phyloP scores from a whole-genome alignment of 2,113 vertebrate species.

The Ailurus styani region DNA sequence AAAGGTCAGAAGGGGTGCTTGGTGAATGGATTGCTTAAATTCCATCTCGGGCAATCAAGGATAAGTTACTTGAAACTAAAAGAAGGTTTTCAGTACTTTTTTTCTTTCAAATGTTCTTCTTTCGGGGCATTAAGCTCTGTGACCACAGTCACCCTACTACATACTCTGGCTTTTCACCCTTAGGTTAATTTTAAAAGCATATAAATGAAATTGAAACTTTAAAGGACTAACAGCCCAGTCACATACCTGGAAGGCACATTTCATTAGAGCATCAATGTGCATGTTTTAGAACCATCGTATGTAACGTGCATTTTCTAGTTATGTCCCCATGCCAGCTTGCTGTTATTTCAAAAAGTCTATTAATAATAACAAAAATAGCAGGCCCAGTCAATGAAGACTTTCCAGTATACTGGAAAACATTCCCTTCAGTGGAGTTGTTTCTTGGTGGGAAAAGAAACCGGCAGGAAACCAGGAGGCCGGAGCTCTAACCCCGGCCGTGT shows the following conservation, averaged over 20 bases:
- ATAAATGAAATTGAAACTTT: not conserved
- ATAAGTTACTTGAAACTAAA: not conserved
- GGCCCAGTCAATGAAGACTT: not conserved
- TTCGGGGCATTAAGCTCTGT: not conserved
- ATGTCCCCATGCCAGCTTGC: not conserved
- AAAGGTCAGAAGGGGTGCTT: constrained; percentile 45
- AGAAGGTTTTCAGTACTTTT: not conserved
- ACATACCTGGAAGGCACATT: not conserved
- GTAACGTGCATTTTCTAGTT: accelerated
- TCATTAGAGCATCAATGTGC: accelerated
- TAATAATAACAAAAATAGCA: not conserved
- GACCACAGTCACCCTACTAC: not conserved
- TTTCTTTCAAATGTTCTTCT: not conserved
- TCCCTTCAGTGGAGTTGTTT: not conserved
- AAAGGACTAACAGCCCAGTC: not conserved
- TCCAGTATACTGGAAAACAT: not conserved
- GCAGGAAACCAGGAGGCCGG: not conserved
- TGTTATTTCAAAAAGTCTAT: not conserved
- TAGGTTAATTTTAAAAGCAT: not conserved
- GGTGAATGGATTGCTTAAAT: constrained; percentile 15
- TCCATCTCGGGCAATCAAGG: constrained; percentile 29
- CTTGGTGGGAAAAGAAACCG: not conserved
- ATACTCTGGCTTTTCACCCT: not conserved
- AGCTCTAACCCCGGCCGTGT: too few relatives aligned
- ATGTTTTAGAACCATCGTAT: not conserved